These are phyloP conservation scores for Tinamus major DNA, from an alignment of 2,797 vertebrate species.

Conservation along the genomic window DNA sequence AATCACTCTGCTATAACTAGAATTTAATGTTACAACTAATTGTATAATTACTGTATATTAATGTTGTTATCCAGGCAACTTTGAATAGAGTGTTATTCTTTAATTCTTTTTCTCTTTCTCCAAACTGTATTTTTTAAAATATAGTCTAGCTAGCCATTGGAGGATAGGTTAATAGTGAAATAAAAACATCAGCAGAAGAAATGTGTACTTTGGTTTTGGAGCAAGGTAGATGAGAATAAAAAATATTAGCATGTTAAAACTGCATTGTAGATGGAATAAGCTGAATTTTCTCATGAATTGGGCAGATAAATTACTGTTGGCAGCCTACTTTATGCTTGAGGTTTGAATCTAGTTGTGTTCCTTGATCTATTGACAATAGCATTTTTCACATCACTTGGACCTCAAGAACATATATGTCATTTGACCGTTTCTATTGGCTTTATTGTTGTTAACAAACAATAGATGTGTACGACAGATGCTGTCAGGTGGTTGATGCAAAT, in stretches of 20 bases:
- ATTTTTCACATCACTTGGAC: not conserved
- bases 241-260: not conserved
- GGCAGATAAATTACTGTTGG: not conserved
- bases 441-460: not conserved
- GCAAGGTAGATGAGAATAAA: not conserved
- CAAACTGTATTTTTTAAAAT: constrained; percentile 55
- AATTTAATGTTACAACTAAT: constrained; percentile 86
- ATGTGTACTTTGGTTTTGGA: not conserved
- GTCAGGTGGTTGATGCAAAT: not conserved
- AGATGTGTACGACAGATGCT: not conserved
- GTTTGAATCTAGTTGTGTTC: not conserved
- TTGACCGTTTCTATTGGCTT: not conserved
- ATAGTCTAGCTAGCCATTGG: constrained; percentile 35
- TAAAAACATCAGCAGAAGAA: not conserved
- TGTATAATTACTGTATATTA: constrained; percentile 84
- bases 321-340: not conserved
- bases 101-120: constrained; percentile 55
- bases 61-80: constrained; percentile 81
- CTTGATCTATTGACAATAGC: not conserved
- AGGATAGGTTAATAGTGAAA: constrained; percentile 38
- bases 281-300: not conserved
- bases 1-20: constrained; percentile 85
- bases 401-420: not conserved
- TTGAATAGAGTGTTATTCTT: constrained; percentile 72
- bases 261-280: not conserved